These are phyloP conservation scores for Endomychus coccineus DNA, from an alignment of 2,888 invertebrate species.

Conservation along the genomic window DNA sequence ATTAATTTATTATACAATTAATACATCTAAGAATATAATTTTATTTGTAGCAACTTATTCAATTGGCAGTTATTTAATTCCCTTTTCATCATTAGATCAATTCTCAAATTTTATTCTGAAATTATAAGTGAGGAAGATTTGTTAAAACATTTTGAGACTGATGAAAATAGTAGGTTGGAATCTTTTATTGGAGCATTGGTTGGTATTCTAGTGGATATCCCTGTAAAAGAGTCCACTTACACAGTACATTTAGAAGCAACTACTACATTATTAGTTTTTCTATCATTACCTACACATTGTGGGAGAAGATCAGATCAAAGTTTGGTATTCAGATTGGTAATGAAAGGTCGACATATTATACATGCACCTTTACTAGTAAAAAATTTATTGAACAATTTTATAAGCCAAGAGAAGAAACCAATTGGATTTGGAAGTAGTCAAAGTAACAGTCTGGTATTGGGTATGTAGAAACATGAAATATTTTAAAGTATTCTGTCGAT, in stretches of 20 bases:
- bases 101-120: slow-evolving; percentile 83
- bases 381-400: slow-evolving; percentile 69
- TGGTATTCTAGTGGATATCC: slow-evolving; percentile 74
- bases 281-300: slow-evolving; percentile 80
- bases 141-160: slow-evolving; percentile 69
- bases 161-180: slow-evolving; percentile 51
- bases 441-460: slow-evolving; percentile 68
- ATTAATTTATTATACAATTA: slow-evolving; percentile 3
- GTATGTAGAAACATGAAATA: slow-evolving; percentile 34
- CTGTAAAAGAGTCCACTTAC: slow-evolving; percentile 77
- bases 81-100: slow-evolving; percentile 78
- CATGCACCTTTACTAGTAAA: slow-evolving; percentile 74
- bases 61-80: slow-evolving; percentile 95
- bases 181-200: slow-evolving; percentile 68
- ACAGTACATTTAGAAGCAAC: slow-evolving; percentile 81
- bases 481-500: background rate
- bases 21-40: slow-evolving; percentile 1
- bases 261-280: slow-evolving; percentile 76
- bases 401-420: slow-evolving; percentile 60
- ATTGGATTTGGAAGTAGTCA: slow-evolving; percentile 60
- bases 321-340: slow-evolving; percentile 60
- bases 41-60: slow-evolving; percentile 58
- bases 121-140: slow-evolving; percentile 84
- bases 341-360: slow-evolving; percentile 62
- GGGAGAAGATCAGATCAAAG: slow-evolving; percentile 59